A percentile compares a stretch with the other conserved stretches of the same genome.
phyloP scores from a whole-genome alignment of 2,888 invertebrate species.

The Scelioninae gen. 1 region DNA sequence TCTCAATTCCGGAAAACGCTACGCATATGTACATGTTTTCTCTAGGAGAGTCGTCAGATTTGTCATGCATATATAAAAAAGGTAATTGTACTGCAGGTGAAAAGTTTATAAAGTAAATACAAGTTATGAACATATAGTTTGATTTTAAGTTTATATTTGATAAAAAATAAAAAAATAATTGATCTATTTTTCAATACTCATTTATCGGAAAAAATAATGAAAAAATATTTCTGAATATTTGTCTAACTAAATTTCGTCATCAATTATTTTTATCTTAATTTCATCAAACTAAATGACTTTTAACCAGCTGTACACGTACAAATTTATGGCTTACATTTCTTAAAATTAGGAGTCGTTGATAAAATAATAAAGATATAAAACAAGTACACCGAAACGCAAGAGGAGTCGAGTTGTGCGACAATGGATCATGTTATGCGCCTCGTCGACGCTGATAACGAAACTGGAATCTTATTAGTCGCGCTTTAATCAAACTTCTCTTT shows the following conservation, averaged over 20 bases:
- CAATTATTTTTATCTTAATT: background rate
- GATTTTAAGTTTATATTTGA: no score
- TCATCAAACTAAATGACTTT: background rate
- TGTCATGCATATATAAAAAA: background rate
- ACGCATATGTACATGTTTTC: slow-evolving; percentile 22
- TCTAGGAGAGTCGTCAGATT: slow-evolving; percentile 27
- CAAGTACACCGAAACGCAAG: background rate
- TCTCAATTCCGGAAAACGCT: background rate
- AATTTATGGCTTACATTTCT: slow-evolving; percentile 40
- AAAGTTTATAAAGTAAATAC: background rate
- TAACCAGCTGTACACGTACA: slow-evolving; percentile 6
- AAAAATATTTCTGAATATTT: no score
- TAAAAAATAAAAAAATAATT: no score
- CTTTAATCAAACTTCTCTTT: slow-evolving; percentile 49
- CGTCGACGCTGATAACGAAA: slow-evolving; percentile 12
- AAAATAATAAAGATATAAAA: background rate
- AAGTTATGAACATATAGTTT: background rate
- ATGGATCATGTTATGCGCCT: background rate
- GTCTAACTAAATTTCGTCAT: no score
- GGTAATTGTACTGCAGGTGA: background rate
- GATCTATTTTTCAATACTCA: no score
- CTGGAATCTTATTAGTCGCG: slow-evolving; percentile 41
- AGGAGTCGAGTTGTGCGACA: background rate
- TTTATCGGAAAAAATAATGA: no score
- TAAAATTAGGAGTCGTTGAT: slow-evolving; percentile 30